Evolutionary conservation across 2,888 invertebrate species (phyloP), one percentile per base, ranked within the genome.

Genomic region (Chrysolina americana): DNA sequence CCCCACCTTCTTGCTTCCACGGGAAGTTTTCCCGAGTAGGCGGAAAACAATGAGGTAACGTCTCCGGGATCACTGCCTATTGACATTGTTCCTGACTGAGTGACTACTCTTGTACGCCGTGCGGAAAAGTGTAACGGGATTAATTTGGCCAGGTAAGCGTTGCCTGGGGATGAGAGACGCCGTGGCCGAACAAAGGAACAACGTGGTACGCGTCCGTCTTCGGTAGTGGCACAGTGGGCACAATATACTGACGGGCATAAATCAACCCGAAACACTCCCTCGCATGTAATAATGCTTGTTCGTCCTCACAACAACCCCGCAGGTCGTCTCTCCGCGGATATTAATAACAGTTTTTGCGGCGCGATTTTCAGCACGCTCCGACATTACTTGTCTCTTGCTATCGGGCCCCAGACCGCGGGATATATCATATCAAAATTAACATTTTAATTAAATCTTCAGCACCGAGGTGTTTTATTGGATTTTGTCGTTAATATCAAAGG

Each of bases 341-440:
- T 81, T 81, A 81, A 81, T 81, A 81, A 80, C 78, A 74, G 80
- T 81, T 81, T 81, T 81, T 81, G 78, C 77, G 76, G 71, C 53
- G 68, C 75, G 69, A 75, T 78, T 77, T 77, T 73, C 75, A 65
- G 50, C 62, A 68, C 65, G 71, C 64, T 59, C 13, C 36, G 36
- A 63, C 63, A 47, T 70, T 65, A 59, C 48, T 70, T 68, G 70
- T 72, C 69, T 19, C 23, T 47, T 15, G 9, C 21, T 70, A 48
- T 66, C 28, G 19, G 15, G n/a, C 50, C 66, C 59, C 65, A 69
- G 65, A 75, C 71, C 65, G 65, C 73, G 65, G 71, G 68, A 71
- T 73, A 76, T 74, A 76, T 71, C 73, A 70, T 56, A 73, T 76
- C 76, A 68, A 68, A 73, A 74, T 74, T 76, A 74, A 76, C 76